Percentiles rank a stretch among this genome's conserved stretches.
Conservation (phyloP, 2,113 vertebrate genomes). For the Sakesphorus luctuosus region DNA sequence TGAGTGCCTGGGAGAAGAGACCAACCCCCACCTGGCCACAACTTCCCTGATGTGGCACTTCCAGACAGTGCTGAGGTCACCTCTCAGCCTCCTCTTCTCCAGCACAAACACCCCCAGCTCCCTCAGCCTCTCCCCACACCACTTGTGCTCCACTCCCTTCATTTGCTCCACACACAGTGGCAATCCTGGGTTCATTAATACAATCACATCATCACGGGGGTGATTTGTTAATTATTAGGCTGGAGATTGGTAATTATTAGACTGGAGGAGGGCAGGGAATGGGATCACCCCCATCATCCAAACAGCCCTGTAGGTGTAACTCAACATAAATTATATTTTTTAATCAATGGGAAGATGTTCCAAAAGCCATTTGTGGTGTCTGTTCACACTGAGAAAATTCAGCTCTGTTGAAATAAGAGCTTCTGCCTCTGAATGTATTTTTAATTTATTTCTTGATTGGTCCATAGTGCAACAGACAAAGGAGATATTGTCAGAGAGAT, state of each 20-base stretch:
- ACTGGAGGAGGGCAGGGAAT: background rate
- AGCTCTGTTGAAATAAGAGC: background rate
- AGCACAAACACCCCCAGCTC: no score
- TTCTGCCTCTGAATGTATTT: background rate
- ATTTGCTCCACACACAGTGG: background rate
- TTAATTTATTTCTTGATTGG: background rate
- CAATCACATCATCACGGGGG: background rate
- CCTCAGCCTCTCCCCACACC: no score
- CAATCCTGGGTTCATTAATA: background rate
- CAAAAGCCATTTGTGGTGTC: background rate
- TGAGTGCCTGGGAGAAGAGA: no score
- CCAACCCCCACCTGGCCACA: no score
- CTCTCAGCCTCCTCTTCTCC: no score
- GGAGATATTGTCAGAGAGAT: background rate
- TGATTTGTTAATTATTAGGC: background rate
- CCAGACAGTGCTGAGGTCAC: no score
- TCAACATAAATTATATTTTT: background rate
- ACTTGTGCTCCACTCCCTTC: no score
- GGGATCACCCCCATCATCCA: background rate
- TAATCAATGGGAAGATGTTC: background rate
- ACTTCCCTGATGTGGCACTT: no score
- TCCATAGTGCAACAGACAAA: background rate
- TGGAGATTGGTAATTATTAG: background rate
- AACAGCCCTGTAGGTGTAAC: background rate
- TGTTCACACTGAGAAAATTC: background rate